Evolutionary conservation across 1,140 invertebrate genomes (phyloP).

Genomic region (Mizuhopecten yessoensis): DNA sequence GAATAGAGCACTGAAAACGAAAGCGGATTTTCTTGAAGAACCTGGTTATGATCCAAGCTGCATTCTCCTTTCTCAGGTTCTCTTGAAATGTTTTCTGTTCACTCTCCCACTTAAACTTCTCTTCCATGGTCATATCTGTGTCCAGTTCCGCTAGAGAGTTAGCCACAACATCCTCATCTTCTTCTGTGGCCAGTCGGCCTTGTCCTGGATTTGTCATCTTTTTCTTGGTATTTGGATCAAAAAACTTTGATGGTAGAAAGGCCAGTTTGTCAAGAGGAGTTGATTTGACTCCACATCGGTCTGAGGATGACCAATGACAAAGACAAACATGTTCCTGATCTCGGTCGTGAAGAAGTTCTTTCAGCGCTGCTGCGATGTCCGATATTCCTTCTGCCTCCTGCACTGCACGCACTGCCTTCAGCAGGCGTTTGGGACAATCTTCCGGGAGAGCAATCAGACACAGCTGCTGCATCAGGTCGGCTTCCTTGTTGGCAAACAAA

Average conservation of each 20-base stretch:
- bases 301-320: slow-evolving; percentile 56
- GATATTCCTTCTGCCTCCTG: slow-evolving; percentile 57
- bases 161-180: slow-evolving; percentile 40
- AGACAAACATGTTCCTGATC: slow-evolving; percentile 58
- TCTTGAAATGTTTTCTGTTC: slow-evolving; percentile 57
- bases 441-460: slow-evolving; percentile 56
- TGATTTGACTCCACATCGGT: slow-evolving; percentile 41
- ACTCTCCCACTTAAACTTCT: slow-evolving; percentile 56
- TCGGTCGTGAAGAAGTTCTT: slow-evolving; percentile 57
- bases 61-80: slow-evolving; percentile 53
- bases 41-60: slow-evolving; percentile 52
- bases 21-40: slow-evolving; percentile 55
- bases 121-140: slow-evolving; percentile 58
- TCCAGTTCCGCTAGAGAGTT: slow-evolving; percentile 41
- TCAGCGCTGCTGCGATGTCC: slow-evolving; percentile 61
- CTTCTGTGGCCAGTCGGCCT: slow-evolving; percentile 22
- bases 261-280: background rate
- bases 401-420: slow-evolving; percentile 51
- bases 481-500: slow-evolving; percentile 60
- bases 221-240: background rate
- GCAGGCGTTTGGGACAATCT: slow-evolving; percentile 48
- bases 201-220: background rate
- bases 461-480: slow-evolving; percentile 57
- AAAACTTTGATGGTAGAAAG: background rate
- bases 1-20: slow-evolving; percentile 41